A percentile compares a stretch with the other conserved stretches of the same genome.
Evolutionary conservation across 2,888 invertebrate species (phyloP).

Genomic region (Orthosia gracilis): DNA sequence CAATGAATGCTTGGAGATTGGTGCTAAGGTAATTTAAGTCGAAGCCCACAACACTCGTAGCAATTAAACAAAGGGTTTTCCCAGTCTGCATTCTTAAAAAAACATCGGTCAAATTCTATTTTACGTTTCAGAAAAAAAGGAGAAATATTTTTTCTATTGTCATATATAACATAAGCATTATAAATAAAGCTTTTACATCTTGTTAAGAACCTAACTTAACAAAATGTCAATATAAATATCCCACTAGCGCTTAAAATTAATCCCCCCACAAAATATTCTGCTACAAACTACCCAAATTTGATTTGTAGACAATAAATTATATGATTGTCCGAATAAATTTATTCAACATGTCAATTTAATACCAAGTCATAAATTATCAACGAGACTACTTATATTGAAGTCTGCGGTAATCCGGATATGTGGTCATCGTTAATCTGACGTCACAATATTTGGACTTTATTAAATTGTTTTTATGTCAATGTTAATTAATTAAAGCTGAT

Average conservation of each 20-base stretch:
- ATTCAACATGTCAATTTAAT: constrained; percentile 57
- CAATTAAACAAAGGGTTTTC: background rate
- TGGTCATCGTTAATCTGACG: constrained; percentile 45
- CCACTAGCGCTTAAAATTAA: constrained; percentile 22
- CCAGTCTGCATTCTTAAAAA: background rate
- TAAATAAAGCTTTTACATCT: constrained; percentile 10
- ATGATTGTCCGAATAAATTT: constrained; percentile 45
- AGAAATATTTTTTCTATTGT: too few species aligned
- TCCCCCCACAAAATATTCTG: constrained; percentile 14
- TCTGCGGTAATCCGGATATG: constrained; percentile 49
- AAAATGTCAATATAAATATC: constrained; percentile 7
- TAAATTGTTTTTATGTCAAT: too few species aligned
- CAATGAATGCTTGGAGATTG: too few species aligned
- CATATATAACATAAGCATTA: background rate
- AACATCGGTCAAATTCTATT: background rate
- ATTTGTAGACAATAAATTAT: constrained; percentile 52
- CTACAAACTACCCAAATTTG: constrained; percentile 32
- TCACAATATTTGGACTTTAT: constrained; percentile 45
- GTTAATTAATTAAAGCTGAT: constrained; percentile 34
- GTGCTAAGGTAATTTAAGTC: background rate
- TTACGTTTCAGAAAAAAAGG: too few species aligned
- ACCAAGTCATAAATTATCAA: constrained; percentile 58
- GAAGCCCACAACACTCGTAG: background rate
- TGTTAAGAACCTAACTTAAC: constrained; percentile 3
- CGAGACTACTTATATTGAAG: constrained; percentile 47